Evolutionary conservation across 2,113 vertebrate genomes (phyloP).

Genomic region (Sinocyclocheilus maitianheensis): DNA sequence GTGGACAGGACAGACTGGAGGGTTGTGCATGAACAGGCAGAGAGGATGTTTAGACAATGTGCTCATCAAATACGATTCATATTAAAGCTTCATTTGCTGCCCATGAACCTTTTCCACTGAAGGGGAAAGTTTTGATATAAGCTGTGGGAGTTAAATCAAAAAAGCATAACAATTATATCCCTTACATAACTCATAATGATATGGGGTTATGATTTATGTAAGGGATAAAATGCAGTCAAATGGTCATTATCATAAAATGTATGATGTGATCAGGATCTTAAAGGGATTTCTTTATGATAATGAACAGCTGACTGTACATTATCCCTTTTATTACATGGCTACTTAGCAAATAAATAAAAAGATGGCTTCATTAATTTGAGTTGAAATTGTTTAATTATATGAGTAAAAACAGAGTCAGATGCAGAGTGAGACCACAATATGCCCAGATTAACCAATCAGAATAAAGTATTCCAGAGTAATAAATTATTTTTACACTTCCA

Average conservation of each 20-base stretch:
- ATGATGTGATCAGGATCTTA: neutral
- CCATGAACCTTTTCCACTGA: constrained; percentile 54
- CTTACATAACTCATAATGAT: neutral
- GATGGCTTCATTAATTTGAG: neutral
- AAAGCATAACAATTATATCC: neutral
- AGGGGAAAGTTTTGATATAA: constrained; percentile 51
- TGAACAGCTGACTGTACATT: neutral
- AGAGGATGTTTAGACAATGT: constrained; percentile 20
- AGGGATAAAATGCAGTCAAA: neutral
- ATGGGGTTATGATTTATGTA: constrained; percentile 7
- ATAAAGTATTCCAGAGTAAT: neutral
- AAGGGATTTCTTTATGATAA: neutral
- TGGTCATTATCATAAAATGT: neutral
- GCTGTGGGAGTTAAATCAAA: constrained; percentile 28
- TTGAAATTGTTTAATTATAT: neutral
- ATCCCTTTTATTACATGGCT: neutral
- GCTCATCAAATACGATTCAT: constrained; percentile 48
- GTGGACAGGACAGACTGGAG: constrained; percentile 35
- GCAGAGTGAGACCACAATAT: neutral
- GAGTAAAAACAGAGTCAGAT: neutral
- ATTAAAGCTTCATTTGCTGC: constrained; percentile 60
- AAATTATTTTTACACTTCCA: neutral
- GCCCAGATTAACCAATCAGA: neutral
- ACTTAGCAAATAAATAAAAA: neutral
- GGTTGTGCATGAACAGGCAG: constrained; percentile 18